These are phyloP conservation scores for Pangasius djambal DNA, from an alignment of 2,797 vertebrate genomes.

Conservation along the genomic window DNA sequence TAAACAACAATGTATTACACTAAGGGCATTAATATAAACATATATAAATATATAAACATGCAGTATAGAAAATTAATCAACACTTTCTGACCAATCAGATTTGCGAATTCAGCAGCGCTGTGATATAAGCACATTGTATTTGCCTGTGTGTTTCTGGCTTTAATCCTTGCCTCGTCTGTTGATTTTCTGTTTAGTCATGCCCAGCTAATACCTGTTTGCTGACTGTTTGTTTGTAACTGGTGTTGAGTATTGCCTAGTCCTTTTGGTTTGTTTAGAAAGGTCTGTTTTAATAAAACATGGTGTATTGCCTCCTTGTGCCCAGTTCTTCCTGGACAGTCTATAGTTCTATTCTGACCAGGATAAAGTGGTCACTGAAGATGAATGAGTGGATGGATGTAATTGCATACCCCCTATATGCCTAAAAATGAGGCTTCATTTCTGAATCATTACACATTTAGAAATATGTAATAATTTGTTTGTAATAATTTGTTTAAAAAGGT, in stretches of 20 bases:
- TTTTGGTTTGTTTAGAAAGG: neutral
- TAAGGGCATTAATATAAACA: neutral
- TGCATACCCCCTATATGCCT: neutral
- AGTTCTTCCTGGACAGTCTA: no score
- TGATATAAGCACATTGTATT: neutral
- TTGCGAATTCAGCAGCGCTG: no score
- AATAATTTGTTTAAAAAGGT: neutral
- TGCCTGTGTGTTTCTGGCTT: neutral
- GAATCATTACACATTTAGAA: neutral
- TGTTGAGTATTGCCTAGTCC: neutral
- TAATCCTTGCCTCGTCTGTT: neutral
- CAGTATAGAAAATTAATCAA: neutral
- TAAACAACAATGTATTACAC: neutral
- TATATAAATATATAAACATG: neutral
- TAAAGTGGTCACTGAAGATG: neutral
- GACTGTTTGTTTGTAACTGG: neutral
- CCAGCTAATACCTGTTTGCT: neutral
- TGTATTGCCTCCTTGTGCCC: neutral
- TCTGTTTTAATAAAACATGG: neutral
- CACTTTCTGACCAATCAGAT: neutral
- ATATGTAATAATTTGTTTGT: neutral
- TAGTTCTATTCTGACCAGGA: neutral
- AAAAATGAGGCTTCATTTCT: neutral
- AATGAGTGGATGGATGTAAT: neutral
- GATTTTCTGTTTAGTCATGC: neutral